Evolutionary conservation across 1,140 invertebrate species (phyloP), one percentile per base, ranked within the genome.

Genomic region (Eufriesea mexicana): DNA sequence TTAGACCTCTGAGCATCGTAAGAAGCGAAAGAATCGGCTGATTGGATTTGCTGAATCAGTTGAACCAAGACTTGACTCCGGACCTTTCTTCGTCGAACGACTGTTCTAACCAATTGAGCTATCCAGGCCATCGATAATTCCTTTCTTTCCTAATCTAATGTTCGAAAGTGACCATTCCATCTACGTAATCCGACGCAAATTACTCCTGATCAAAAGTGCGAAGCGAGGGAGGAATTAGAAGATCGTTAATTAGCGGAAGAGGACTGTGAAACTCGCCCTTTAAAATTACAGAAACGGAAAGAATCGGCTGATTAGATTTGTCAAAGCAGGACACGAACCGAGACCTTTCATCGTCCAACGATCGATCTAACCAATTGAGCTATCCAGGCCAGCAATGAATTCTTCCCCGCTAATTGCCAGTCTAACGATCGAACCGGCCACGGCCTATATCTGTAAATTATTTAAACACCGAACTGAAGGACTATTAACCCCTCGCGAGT

Each of bases 371-470:
- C 74, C 74, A 76, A 76, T 76, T 76, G 74, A 76, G 45, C 74
- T 76, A 76, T 76, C 59, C 74, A 76, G 74, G 74, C 74, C 74
- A 76, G 14, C 59, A 35, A 62, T 76, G 74, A 76, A 76, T 76
- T 76, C 59, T 76, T 76, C 74, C 47, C 51, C 59, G 59, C 59
- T 64, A 51, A 74, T 74, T 74, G 71, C 45, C 45, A 23, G 55
- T 51, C 59, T 76, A 76, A 76, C 61, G 74, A 62, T 76, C 74
- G 59, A 71, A 76, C n/a, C 57, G 42, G 16, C 25, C 45, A 25
- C 18, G 71, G 14, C 74, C 74, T 76, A 76, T 64, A 76, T 76
- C 20, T 45, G 45, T 62, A 45, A 76, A 76, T 76, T 51, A 64
- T 64, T 76, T 35, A 64, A 64, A 76, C 59, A 35, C 12, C 54